Conservation (phyloP, 2,888 invertebrate genomes). For the Andricus curvator region DNA sequence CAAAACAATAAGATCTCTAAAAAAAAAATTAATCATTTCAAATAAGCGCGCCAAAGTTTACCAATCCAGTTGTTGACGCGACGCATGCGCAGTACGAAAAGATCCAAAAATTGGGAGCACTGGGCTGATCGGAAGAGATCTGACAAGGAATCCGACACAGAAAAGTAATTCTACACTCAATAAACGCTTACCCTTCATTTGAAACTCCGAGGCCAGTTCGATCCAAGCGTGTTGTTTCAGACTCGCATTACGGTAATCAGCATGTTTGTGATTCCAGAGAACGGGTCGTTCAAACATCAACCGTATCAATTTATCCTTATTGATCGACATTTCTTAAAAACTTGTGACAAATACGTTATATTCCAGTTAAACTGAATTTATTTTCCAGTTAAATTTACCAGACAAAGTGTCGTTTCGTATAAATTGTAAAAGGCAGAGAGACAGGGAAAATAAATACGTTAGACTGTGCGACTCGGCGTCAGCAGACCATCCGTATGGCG, state of each 20-base stretch:
- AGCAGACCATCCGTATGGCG: not conserved
- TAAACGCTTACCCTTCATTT: constrained; percentile 22
- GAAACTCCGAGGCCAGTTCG: constrained; percentile 28
- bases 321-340: constrained; percentile 14
- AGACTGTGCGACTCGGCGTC: too few species aligned
- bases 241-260: constrained; percentile 7
- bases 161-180: constrained; percentile 21
- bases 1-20: too few species aligned
- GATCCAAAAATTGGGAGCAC: too few species aligned
- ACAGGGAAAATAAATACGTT: too few species aligned
- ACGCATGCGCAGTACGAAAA: too few species aligned
- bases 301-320: constrained; percentile 30
- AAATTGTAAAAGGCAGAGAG: too few species aligned
- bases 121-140: not conserved
- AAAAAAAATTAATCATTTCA: too few species aligned
- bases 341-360: not conserved
- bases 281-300: constrained; percentile 31
- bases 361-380: not conserved
- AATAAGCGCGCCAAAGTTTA: too few species aligned
- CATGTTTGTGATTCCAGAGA: constrained; percentile 31
- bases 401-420: too few species aligned
- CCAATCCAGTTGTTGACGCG: too few species aligned
- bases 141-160: not conserved
- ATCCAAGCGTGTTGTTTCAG: constrained; percentile 26
- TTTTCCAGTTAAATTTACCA: not conserved